A percentile compares a stretch with the other conserved stretches of the same genome.
Evolutionary conservation across 2,888 invertebrate species (phyloP).

Genomic region (Liodrosophila aerea): DNA sequence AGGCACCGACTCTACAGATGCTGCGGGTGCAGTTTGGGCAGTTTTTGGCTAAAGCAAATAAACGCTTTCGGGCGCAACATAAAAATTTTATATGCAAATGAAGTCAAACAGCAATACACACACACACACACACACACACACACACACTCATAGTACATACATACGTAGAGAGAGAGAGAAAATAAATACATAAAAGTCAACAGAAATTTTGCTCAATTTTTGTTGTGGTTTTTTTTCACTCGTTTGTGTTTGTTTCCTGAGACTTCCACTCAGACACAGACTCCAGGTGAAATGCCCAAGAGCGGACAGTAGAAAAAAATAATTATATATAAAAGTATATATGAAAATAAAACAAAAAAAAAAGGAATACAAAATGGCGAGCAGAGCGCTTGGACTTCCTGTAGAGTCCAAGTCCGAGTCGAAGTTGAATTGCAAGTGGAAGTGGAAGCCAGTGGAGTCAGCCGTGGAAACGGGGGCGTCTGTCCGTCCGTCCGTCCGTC

Average conservation of each 20-base stretch:
- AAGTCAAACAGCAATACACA: constrained; percentile 50
- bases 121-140: constrained; percentile 1
- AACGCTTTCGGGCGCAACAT: constrained; percentile 72
- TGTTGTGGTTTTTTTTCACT: constrained; percentile 24
- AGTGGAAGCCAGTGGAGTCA: too few species aligned
- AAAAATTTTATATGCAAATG: constrained; percentile 77
- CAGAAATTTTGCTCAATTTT: constrained; percentile 56
- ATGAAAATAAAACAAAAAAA: not conserved
- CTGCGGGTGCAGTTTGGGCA: constrained; percentile 2
- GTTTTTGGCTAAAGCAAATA: constrained; percentile 58
- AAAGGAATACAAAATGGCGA: not conserved
- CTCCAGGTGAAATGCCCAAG: constrained; percentile 37
- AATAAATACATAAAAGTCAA: constrained; percentile 51
- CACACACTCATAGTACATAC: not conserved
- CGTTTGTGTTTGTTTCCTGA: constrained; percentile 27
- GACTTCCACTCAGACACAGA: not conserved
- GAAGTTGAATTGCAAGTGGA: too few species aligned
- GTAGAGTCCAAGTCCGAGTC: too few species aligned
- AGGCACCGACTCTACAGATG: constrained; percentile 14
- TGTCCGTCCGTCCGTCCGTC: too few species aligned
- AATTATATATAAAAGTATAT: not conserved
- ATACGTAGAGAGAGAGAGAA: constrained; percentile 8
- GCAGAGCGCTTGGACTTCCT: too few species aligned
- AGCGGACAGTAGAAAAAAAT: not conserved
- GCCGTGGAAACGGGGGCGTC: too few species aligned